A percentile compares a stretch with the other conserved stretches of the same genome.
Conservation (phyloP, 2,797 vertebrate species). For the Bufotes viridis region DNA sequence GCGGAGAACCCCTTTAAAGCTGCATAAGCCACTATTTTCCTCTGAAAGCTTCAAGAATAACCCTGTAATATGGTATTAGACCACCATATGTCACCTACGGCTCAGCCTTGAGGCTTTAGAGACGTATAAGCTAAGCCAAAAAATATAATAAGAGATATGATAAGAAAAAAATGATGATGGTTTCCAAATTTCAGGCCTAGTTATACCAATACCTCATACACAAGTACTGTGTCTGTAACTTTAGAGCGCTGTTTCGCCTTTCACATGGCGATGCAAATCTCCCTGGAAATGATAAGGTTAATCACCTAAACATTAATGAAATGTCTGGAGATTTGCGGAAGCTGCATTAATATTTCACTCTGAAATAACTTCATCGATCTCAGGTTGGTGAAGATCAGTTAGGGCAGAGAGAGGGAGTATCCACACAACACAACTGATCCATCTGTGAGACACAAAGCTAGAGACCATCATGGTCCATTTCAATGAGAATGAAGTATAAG, state of each 20-base stretch:
- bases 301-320: conserved; percentile 76
- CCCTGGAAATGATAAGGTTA: conserved; percentile 3
- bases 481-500: not conserved
- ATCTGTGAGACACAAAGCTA: not conserved
- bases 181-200: not conserved
- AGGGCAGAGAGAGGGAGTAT: not conserved
- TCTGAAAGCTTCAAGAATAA: no score
- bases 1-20: no score
- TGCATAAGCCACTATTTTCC: no score
- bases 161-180: not conserved
- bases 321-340: conserved; percentile 74
- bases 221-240: not conserved
- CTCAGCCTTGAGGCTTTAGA: no score
- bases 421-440: not conserved
- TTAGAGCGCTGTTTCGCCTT: not conserved
- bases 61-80: no score
- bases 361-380: conserved; percentile 67
- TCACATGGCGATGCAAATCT: not conserved
- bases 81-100: no score
- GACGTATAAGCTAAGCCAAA: no score
- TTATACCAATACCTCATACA: not conserved
- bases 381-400: conserved; percentile 66
- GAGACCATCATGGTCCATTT: not conserved
- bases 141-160: no score
- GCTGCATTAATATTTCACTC: conserved; percentile 73